Evolutionary conservation across 2,797 vertebrate genomes (phyloP).

Genomic region (Oryzias dopingdopingensis): DNA sequence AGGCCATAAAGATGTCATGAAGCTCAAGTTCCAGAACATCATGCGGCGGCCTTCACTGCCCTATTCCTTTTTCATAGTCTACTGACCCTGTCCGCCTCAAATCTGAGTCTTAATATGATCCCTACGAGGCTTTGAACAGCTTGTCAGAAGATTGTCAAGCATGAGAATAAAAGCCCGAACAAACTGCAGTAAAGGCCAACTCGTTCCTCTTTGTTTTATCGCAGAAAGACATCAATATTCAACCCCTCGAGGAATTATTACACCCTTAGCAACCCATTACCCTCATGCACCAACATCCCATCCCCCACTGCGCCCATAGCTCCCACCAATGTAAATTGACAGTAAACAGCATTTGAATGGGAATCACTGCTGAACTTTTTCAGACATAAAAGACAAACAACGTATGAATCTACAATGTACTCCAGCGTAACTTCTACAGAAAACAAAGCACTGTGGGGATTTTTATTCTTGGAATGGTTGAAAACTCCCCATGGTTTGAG

Average conservation of each 20-base stretch:
- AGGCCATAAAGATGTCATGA: conserved; percentile 86
- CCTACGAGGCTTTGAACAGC: conserved; percentile 65
- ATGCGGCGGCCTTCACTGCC: conserved; percentile 27
- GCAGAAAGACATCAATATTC: conserved; percentile 62
- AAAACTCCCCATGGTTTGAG: conserved; percentile 43
- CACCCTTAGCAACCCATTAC: conserved; percentile 43
- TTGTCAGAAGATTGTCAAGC: conserved; percentile 61
- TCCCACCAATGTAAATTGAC: conserved; percentile 48
- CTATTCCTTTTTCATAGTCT: conserved; percentile 43
- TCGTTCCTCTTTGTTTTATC: conserved; percentile 58
- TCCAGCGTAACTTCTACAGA: conserved; percentile 20
- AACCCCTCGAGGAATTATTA: conserved; percentile 64
- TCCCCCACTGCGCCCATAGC: conserved; percentile 31
- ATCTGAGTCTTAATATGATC: conserved; percentile 71
- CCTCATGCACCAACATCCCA: conserved; percentile 22
- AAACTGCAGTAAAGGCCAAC: conserved; percentile 32
- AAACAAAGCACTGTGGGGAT: conserved; percentile 20
- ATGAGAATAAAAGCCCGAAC: conserved; percentile 55
- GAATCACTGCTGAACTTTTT: conserved; percentile 48
- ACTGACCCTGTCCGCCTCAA: conserved; percentile 54
- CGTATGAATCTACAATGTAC: conserved; percentile 9
- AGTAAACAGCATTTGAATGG: conserved; percentile 60
- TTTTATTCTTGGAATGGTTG: conserved; percentile 10
- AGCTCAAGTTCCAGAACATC: conserved; percentile 70
- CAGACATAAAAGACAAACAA: conserved; percentile 26